phyloP scores from a whole-genome alignment of 2,113 vertebrate genomes.

The Pongo pygmaeus region DNA sequence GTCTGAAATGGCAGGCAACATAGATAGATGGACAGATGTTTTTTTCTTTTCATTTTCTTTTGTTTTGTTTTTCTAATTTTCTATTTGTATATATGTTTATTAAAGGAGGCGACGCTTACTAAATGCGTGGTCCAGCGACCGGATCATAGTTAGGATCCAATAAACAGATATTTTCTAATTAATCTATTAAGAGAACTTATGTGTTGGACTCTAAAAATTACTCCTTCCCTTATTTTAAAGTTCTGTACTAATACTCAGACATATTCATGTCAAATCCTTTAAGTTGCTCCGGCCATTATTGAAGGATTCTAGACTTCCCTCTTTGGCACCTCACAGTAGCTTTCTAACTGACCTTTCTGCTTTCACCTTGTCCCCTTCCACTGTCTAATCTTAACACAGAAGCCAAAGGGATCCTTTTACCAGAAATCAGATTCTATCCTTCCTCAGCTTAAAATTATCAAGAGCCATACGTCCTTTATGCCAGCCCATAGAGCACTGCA shows the following conservation, averaged over 20 bases:
- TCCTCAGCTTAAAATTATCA: background rate
- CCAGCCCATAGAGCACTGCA: fast-evolving
- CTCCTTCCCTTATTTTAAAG: background rate
- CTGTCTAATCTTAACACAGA: background rate
- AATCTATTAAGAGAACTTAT: background rate
- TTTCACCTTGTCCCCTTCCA: background rate
- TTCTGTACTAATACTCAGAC: background rate
- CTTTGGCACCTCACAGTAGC: background rate
- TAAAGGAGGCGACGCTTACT: background rate
- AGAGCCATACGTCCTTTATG: background rate
- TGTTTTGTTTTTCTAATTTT: background rate
- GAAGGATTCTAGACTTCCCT: background rate
- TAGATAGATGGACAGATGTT: background rate
- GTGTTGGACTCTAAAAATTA: background rate
- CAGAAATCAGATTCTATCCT: background rate
- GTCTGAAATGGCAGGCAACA: background rate
- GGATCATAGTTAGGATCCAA: background rate
- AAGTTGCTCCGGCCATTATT: background rate
- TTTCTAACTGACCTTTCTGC: background rate
- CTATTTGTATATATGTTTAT: background rate
- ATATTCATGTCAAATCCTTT: background rate
- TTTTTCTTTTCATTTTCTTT: background rate
- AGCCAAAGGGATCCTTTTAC: background rate
- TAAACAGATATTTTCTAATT: background rate
- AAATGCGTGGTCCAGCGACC: background rate